Evolutionary conservation across 23 tunicate genomes (phyloP), one percentile per base, ranked within the genome.

Genomic region (Ascidia mentula): DNA sequence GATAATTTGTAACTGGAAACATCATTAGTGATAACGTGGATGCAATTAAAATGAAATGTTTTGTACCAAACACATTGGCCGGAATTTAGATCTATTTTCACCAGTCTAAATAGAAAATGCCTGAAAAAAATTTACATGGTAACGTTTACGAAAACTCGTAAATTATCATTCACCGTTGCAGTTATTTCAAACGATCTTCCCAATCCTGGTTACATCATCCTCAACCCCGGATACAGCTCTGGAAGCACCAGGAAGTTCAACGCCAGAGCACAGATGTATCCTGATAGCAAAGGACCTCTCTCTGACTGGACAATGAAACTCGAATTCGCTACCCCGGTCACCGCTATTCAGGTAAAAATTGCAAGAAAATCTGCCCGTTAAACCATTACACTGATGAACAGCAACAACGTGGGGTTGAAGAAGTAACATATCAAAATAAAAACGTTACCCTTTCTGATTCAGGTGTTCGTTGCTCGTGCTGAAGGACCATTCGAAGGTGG

Each of bases 241-340:
- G 78, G 78, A 15, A 32, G 40, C 17, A 36, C 18, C 30, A 59
- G 72, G 59, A 81, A 81, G 35, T 87, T 81, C 76, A 46, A 65
- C 9, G 82, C 82, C n/a, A 59, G 92, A 34, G 86, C 86, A 32
- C 79, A 87, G 40, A 42, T 45, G 8, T 75, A 28, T 36, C 34
- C 61, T 6, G 61, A 46, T 13, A 46, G 45, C 28, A 46, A 46
- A 1, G 72, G 80, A 33, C 74, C 31, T 17, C 32, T 81, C 31
- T 31, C 37, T 34, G 82, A 87, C 69, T 87, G 92, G 92, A 76
- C 65, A 1, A 72, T 87, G 45, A 81, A 81, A 36, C 75, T 87
- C 26, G 86, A 87, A 35, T 87, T 87, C 38, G 61, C 60, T 28
- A 22, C 5, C 1, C 72, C 72, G 0, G 83, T 87, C 18, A 26